phyloP scores from a whole-genome alignment of 2,113 vertebrate species.

The Salminus brasiliensis region DNA sequence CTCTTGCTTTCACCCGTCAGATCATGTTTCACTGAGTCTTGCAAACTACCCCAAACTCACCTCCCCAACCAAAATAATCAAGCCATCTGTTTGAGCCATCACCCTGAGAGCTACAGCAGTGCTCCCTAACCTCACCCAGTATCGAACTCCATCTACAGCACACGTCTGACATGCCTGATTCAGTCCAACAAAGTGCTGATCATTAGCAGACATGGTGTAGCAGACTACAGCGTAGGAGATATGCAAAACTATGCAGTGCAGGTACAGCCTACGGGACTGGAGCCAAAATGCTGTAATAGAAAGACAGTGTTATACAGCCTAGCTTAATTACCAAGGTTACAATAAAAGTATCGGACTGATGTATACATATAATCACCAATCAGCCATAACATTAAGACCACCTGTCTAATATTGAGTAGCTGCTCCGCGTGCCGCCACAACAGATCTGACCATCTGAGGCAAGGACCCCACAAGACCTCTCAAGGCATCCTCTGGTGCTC shows the following conservation, averaged over 20 bases:
- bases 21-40: conserved; percentile 31
- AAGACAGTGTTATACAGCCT: too few relatives aligned
- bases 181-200: background rate
- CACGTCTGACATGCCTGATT: background rate
- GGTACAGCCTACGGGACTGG: background rate
- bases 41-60: background rate
- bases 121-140: background rate
- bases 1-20: conserved; percentile 55
- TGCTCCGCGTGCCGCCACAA: too few relatives aligned
- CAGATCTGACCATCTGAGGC: too few relatives aligned
- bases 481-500: too few relatives aligned
- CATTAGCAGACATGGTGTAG: background rate
- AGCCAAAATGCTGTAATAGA: background rate
- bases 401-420: too few relatives aligned
- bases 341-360: too few relatives aligned
- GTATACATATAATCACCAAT: too few relatives aligned
- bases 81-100: too few relatives aligned
- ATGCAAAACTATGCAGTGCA: background rate
- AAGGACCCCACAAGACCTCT: too few relatives aligned
- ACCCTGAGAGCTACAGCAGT: background rate
- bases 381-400: too few relatives aligned
- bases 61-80: background rate
- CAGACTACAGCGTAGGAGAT: background rate
- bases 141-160: background rate
- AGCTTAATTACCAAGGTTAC: too few relatives aligned